phyloP scores from a whole-genome alignment of 2,888 invertebrate genomes.

The Aspidiotus destructor region DNA sequence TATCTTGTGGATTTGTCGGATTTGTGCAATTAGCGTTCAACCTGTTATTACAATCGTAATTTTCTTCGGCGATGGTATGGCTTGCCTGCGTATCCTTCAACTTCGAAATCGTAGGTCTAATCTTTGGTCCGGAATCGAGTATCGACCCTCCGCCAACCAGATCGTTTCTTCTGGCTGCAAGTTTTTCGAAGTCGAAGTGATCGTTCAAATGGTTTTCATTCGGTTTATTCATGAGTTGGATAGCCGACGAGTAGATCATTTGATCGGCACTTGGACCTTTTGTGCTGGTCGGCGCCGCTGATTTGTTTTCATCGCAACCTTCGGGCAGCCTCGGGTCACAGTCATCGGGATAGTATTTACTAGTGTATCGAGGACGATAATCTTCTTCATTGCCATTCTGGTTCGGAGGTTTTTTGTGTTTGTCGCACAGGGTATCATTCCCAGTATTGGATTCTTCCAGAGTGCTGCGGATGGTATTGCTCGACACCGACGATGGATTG shows the following conservation, averaged over 20 bases:
- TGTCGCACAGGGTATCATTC: background rate
- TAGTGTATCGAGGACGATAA: background rate
- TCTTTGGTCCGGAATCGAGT: conserved; percentile 13
- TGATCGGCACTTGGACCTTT: background rate
- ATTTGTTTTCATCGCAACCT: background rate
- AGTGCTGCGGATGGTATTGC: no score
- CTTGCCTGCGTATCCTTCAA: background rate
- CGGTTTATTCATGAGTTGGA: background rate
- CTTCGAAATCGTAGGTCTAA: background rate
- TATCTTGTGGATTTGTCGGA: background rate
- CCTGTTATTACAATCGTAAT: background rate
- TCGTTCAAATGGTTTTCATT: background rate
- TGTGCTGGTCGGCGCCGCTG: background rate
- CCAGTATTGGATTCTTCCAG: no score
- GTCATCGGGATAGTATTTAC: background rate
- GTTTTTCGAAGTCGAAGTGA: background rate
- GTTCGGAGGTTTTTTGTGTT: background rate
- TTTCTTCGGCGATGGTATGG: background rate
- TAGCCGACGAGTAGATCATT: background rate
- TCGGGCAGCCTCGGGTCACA: background rate
- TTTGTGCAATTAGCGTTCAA: background rate
- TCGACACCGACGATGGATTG: background rate
- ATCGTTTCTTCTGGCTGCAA: background rate
- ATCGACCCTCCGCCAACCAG: conserved; percentile 12
- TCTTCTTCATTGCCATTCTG: background rate